Base-by-base conservation (phyloP, 2,797 vertebrate species). In the Leptatherina wallacei region DNA sequence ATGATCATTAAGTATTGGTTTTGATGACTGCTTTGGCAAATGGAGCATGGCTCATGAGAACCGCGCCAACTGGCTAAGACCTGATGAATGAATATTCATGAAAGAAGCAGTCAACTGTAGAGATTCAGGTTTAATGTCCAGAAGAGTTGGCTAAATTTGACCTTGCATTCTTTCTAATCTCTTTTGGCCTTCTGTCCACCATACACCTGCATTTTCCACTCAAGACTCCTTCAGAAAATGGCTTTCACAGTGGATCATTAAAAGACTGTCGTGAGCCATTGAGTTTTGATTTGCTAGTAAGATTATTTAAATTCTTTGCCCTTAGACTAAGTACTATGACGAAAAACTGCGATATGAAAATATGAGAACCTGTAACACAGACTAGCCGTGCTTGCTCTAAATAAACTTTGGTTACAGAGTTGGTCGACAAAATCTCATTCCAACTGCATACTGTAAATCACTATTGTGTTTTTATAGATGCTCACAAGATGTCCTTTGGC, bases 71-170 rank as follows among this genome's bases (percentile, higher is more conserved):
- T 83, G 81, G 85, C 78, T 42, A 47, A 52, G 55, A 71, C 65
- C 75, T 49, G 64, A 40, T 65, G 24, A 70, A 75, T 88, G 81
- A 85, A 89, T 89, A 88, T 89, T 87, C 80, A 90, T 81, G 69
- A 71, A 64, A 56, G 56, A 66, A 58, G 44, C 65, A 70, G 65
- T 70, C 52, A 40, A 69, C 66, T 73, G 77, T 63, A 73, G 73
- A 79, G 56, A 58, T 49, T 56, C 65, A 55, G 67, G 71, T 52
- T 71, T 81, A 65, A 80, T 77, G 78, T 82, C 81, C 60, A 81
- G 64, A 56, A 72, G 65, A 87, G 70, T 57, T 2, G 6, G 58
- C 47, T 69, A 61, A 72, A 78, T 69, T 49, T 76, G 27, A 54
- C 38, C 65, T 70, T 57, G 47, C 24, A 49, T 68, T 24, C 40